Base-by-base conservation (phyloP, 2,797 vertebrate genomes). In the Pipistrellus kuhlii region DNA sequence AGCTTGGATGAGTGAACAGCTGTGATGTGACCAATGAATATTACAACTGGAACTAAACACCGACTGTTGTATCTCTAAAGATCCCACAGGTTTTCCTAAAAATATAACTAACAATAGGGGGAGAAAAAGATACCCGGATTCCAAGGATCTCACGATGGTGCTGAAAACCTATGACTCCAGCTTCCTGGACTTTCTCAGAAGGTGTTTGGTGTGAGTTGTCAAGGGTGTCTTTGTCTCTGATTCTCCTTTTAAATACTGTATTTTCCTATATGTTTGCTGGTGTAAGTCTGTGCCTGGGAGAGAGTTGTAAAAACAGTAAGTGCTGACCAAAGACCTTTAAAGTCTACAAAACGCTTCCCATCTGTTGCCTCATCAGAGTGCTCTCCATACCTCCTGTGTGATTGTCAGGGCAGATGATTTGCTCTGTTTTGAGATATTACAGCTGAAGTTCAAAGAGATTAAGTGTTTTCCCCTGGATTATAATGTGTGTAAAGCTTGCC, bases 61-160 rank as follows among this genome's bases (percentile, higher is more conserved):
- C 64, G 64, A 18, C 25, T 96, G 41, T 95, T 96, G 51, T 97
- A 53, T 97, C 78, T 94, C 94, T 97, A 83, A 98, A 99, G 99
- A 99, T 98, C 99, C 99, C 38, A 99, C 99, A 98, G 99, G 99
- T 96, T 98, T 98, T 97, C 99, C 99, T 66, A 98, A 99, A 95
- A 98, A 98, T 64, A 95, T 98, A 97, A 99, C 99, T 0, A 99
- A 99, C 97, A 99, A 99, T 97, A 99, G 99, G 90, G 99, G 99
- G 32, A 99, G 98, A 97, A 99, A 99, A 96, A 98, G 99, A 94
- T 98, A 98, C 84, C 99, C 99, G 11, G 98, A 98, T 95, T 99
- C 99, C 91, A 99, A 99, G 97, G 98, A 99, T 93, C 98, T 99
- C 75, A 98, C 98, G 13, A 95, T 97, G 51, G 97, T 98, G 18